These are phyloP conservation scores for Macaca mulatta DNA, from an alignment of 2,113 vertebrate genomes.

Conservation along the genomic window DNA sequence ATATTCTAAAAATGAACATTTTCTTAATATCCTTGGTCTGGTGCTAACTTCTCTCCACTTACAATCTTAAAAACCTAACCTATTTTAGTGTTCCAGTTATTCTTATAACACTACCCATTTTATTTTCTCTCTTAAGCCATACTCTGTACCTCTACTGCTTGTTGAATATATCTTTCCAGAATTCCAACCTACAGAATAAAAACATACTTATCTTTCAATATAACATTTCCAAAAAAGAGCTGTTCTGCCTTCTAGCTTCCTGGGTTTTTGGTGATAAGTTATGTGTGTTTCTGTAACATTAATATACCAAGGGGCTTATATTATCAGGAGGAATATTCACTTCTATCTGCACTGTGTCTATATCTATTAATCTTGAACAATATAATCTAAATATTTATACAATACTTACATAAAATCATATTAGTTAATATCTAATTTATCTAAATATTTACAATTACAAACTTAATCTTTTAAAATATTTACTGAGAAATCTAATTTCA, in stretches of 20 bases:
- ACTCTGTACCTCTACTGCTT: background rate
- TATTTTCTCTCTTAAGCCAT: background rate
- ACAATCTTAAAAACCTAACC: conserved; percentile 6
- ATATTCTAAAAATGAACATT: conserved; percentile 11
- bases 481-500: conserved; percentile 32
- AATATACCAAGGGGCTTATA: background rate
- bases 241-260: background rate
- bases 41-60: background rate
- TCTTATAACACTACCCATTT: background rate
- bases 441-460: conserved; percentile 33
- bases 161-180: background rate
- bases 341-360: background rate
- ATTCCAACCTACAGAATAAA: background rate
- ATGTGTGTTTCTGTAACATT: background rate
- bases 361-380: background rate
- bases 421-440: background rate
- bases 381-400: conserved; percentile 1
- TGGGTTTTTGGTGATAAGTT: background rate
- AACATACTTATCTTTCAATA: conserved; percentile 2
- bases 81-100: conserved; percentile 6
- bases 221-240: background rate
- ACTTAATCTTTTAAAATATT: conserved; percentile 35
- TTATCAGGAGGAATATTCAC: background rate
- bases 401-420: conserved; percentile 20
- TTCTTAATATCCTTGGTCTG: background rate